A percentile compares a stretch with the other conserved stretches of the same genome.
phyloP scores from a whole-genome alignment of 2,113 vertebrate species.

The Archocentrus centrarchus region DNA sequence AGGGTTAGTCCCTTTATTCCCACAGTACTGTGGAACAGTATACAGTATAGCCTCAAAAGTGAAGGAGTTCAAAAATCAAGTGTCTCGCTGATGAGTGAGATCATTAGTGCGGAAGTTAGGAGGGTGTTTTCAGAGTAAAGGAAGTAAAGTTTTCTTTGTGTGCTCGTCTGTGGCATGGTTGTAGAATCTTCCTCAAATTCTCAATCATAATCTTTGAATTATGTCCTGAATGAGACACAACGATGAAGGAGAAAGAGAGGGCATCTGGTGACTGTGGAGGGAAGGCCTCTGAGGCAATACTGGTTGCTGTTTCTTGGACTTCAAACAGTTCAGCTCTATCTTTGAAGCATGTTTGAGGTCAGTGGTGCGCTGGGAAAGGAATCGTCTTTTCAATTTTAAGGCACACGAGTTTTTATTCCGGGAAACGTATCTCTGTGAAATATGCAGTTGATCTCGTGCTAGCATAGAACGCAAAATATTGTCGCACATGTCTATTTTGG shows the following conservation, averaged over 20 bases:
- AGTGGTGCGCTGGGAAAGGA: constrained; percentile 3
- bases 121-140: neutral
- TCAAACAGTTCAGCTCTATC: constrained; percentile 34
- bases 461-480: neutral
- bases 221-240: constrained; percentile 9
- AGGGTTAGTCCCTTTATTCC: neutral
- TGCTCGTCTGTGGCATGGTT: neutral
- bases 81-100: neutral
- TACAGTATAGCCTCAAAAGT: neutral
- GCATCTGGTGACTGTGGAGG: constrained; percentile 6
- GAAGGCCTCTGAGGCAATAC: constrained; percentile 17
- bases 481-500: neutral
- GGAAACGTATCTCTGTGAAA: constrained; percentile 9
- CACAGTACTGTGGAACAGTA: neutral
- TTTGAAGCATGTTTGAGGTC: constrained; percentile 57
- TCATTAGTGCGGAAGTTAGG: neutral
- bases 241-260: neutral
- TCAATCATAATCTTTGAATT: constrained; percentile 20
- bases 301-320: constrained; percentile 40
- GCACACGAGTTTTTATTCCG: neutral
- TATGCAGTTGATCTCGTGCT: neutral
- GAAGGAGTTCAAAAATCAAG: neutral
- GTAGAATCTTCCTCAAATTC: neutral
- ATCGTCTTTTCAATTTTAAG: neutral
- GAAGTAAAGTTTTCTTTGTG: neutral